phyloP scores from a whole-genome alignment of 2,888 invertebrate genomes.

The Cremastinae sp. region DNA sequence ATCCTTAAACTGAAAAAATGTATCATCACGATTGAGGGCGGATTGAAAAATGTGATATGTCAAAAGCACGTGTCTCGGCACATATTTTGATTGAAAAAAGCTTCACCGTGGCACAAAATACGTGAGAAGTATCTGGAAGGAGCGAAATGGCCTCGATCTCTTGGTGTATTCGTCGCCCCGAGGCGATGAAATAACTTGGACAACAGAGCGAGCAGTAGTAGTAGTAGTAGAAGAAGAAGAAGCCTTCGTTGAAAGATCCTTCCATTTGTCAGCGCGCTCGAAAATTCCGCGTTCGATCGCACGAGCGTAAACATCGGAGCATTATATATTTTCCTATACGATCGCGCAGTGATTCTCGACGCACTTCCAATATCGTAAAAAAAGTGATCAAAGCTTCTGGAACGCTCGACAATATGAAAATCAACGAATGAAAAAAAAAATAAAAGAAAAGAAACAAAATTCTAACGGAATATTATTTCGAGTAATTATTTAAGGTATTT shows the following conservation, averaged over 20 bases:
- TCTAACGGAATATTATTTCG: too few relatives aligned
- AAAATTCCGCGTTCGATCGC: neutral
- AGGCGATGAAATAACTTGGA: slow-evolving; percentile 78
- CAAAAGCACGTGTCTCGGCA: too few relatives aligned
- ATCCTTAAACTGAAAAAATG: too few relatives aligned
- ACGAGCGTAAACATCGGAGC: slow-evolving; percentile 46
- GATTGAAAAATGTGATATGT: too few relatives aligned
- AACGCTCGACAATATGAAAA: too few relatives aligned
- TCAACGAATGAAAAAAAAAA: too few relatives aligned
- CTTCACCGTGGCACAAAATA: slow-evolving; percentile 68
- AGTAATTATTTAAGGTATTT: too few relatives aligned
- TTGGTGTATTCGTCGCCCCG: slow-evolving; percentile 69
- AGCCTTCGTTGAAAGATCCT: slow-evolving; percentile 66
- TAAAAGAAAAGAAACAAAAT: too few relatives aligned
- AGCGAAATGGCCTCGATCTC: slow-evolving; percentile 70
- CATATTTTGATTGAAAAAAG: slow-evolving; percentile 48
- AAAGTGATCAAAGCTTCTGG: neutral
- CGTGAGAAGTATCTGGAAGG: slow-evolving; percentile 65
- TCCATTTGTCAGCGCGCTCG: slow-evolving; percentile 40
- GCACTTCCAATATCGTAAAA: slow-evolving; percentile 23
- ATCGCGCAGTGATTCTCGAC: slow-evolving; percentile 45
- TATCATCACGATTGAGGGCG: too few relatives aligned
- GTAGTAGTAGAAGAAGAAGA: too few relatives aligned
- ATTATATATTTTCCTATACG: slow-evolving; percentile 48
- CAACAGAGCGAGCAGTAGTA: too few relatives aligned